Conservation (phyloP, 2,888 invertebrate genomes). For the Pyralis farinalis region DNA sequence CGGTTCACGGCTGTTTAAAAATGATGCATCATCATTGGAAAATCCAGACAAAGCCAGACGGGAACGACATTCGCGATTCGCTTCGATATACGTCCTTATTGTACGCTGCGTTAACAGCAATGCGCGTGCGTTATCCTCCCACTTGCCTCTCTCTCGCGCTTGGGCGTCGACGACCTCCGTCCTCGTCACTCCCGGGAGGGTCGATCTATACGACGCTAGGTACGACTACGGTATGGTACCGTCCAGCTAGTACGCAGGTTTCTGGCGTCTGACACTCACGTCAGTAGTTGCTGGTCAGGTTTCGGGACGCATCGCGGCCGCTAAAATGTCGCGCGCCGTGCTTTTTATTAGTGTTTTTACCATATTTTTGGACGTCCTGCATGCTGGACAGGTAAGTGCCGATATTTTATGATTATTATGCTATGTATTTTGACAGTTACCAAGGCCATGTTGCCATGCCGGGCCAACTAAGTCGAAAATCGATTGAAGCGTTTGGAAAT, state of each 20-base stretch:
- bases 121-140: constrained; percentile 72
- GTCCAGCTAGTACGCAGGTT: constrained; percentile 73
- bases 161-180: constrained; percentile 24
- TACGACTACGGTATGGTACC: constrained; percentile 69
- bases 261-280: constrained; percentile 64
- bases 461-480: constrained; percentile 61
- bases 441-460: constrained; percentile 25
- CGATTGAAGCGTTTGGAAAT: constrained; percentile 68
- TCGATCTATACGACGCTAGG: constrained; percentile 78
- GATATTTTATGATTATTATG: constrained; percentile 21
- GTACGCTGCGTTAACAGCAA: constrained; percentile 61
- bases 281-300: constrained; percentile 51
- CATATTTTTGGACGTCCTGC: constrained; percentile 80
- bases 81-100: constrained; percentile 61
- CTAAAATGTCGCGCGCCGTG: constrained; percentile 83
- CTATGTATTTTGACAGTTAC: constrained; percentile 19
- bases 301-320: constrained; percentile 65
- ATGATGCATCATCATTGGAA: constrained; percentile 73
- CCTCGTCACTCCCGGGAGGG: constrained; percentile 65
- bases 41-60: constrained; percentile 74
- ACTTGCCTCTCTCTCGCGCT: constrained; percentile 43
- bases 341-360: constrained; percentile 82
- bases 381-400: constrained; percentile 76
- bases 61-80: constrained; percentile 68
- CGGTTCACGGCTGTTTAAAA: constrained; percentile 34